Evolutionary conservation across 2,888 invertebrate species (phyloP).

Genomic region (Euproctis similis): DNA sequence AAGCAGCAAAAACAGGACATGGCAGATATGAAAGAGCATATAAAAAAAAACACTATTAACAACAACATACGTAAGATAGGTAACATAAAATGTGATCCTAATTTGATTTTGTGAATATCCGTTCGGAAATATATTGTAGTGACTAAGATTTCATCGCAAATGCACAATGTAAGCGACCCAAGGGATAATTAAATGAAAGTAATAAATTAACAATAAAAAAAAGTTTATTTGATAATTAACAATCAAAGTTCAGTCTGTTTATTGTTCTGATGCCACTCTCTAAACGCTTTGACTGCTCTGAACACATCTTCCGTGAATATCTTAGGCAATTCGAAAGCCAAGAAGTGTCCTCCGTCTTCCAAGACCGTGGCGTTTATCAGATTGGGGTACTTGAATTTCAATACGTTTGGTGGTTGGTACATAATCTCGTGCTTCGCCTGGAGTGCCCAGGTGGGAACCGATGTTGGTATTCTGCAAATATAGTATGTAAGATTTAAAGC

Average conservation of each 20-base stretch:
- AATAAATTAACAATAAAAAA: slow-evolving; percentile 11
- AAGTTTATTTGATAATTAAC: slow-evolving; percentile 17
- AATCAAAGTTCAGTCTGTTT: slow-evolving; percentile 36
- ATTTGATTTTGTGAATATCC: too few species aligned
- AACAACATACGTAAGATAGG: too few species aligned
- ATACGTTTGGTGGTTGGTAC: slow-evolving; percentile 72
- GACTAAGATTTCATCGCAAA: background rate
- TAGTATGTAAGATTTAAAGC: background rate
- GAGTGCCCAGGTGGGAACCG: slow-evolving; percentile 56
- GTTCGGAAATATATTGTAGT: too few species aligned
- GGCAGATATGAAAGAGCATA: too few species aligned
- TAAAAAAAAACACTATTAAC: too few species aligned
- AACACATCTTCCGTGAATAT: slow-evolving; percentile 80
- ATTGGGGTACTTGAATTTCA: slow-evolving; percentile 77
- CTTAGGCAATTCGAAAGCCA: slow-evolving; percentile 84
- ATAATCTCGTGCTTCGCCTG: slow-evolving; percentile 81
- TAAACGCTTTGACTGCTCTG: slow-evolving; percentile 44
- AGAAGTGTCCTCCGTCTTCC: slow-evolving; percentile 88
- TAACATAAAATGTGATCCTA: too few species aligned
- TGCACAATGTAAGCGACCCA: background rate
- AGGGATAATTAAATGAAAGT: slow-evolving; percentile 1
- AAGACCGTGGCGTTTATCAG: slow-evolving; percentile 78
- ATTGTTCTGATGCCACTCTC: slow-evolving; percentile 27
- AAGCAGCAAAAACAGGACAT: too few species aligned
- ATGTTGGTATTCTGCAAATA: slow-evolving; percentile 7